phyloP scores from a whole-genome alignment of 2,888 invertebrate genomes.

The Danaus chrysippus region DNA sequence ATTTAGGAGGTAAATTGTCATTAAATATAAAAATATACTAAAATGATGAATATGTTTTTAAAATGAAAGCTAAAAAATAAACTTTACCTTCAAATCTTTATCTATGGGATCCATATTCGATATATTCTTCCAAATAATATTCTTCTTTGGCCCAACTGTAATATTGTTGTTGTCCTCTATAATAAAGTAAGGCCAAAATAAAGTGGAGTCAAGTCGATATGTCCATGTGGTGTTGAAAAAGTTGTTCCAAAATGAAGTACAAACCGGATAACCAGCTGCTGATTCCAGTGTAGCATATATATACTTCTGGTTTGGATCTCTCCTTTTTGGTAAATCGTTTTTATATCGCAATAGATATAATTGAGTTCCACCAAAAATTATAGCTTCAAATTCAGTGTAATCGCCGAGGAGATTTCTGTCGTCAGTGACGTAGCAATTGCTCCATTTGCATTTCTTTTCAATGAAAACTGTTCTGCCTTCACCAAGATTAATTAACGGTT shows the following conservation, averaged over 20 bases:
- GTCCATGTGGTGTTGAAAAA: constrained; percentile 71
- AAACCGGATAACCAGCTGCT: constrained; percentile 49
- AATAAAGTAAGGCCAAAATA: constrained; percentile 53
- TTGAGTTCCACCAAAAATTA: constrained; percentile 57
- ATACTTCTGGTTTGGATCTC: constrained; percentile 51
- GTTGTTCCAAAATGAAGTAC: constrained; percentile 43
- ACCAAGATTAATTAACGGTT: constrained; percentile 50
- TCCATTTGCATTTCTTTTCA: constrained; percentile 48
- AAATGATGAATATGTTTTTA: too few relatives aligned
- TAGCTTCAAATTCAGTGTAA: constrained; percentile 49
- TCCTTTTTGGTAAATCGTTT: constrained; percentile 41
- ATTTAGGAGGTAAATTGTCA: too few relatives aligned
- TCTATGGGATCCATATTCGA: constrained; percentile 43
- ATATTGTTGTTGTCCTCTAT: constrained; percentile 44
- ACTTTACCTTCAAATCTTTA: constrained; percentile 39
- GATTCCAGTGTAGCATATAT: constrained; percentile 58
- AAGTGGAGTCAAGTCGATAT: constrained; percentile 56
- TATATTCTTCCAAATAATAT: constrained; percentile 47
- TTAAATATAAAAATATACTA: too few relatives aligned
- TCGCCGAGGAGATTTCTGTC: constrained; percentile 42
- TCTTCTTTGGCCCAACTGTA: constrained; percentile 46
- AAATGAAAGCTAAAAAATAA: neutral
- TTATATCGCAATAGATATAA: constrained; percentile 32
- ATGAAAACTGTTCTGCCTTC: constrained; percentile 48
- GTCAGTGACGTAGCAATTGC: constrained; percentile 57